phyloP scores from a whole-genome alignment of 2,797 vertebrate genomes.

The Rhodeus uyekii region DNA sequence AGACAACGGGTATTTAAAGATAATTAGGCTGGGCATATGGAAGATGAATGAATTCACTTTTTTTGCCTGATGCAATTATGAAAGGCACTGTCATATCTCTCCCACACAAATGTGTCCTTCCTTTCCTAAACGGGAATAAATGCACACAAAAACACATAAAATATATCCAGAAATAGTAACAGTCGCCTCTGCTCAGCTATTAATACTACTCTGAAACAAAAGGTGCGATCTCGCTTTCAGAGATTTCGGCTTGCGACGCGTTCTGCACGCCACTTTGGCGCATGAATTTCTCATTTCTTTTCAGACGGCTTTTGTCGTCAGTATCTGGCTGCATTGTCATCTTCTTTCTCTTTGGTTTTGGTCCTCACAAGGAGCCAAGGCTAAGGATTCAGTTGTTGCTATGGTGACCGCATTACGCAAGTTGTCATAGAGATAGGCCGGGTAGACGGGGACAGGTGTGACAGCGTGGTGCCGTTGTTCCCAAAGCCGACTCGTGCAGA shows the following conservation, averaged over 20 bases:
- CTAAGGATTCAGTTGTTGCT: constrained; percentile 66
- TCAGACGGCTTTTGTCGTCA: neutral
- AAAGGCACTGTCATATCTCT: neutral
- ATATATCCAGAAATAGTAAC: constrained; percentile 37
- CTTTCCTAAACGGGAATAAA: neutral
- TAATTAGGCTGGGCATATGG: neutral
- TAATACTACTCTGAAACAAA: constrained; percentile 35
- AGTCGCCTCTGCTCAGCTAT: constrained; percentile 9
- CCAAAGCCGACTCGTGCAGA: constrained; percentile 41
- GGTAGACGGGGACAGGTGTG: constrained; percentile 67
- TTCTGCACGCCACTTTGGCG: neutral
- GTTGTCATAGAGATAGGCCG: constrained; percentile 55
- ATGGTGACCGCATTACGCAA: constrained; percentile 64
- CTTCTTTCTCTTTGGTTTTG: constrained; percentile 24
- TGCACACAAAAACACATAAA: constrained; percentile 29
- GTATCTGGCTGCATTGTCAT: neutral
- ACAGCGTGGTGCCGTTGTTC: constrained; percentile 52
- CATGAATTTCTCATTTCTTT: constrained; percentile 6
- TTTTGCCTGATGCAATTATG: constrained; percentile 4
- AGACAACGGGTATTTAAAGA: neutral
- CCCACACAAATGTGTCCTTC: constrained; percentile 6
- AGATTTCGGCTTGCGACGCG: neutral
- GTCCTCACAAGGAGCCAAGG: constrained; percentile 38
- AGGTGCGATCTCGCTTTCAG: constrained; percentile 29
- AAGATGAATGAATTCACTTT: neutral